Base-by-base conservation (phyloP, 2,113 vertebrate species). In the Perca fluviatilis region DNA sequence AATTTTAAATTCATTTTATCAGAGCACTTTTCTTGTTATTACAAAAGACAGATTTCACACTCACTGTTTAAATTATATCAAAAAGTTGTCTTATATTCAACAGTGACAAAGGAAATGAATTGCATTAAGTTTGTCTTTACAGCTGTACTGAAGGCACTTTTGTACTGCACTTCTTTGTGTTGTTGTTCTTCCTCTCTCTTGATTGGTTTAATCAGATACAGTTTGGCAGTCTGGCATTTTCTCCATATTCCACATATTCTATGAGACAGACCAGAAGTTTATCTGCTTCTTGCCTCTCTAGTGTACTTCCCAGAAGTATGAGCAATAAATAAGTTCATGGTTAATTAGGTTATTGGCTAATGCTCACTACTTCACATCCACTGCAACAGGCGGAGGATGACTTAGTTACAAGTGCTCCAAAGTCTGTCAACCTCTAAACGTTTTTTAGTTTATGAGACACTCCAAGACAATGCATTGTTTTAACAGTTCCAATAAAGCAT, bases 1-100 rank as follows among this genome's bases (percentile, higher is more conserved):
- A 36, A 36, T 36, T 36, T 36, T 1, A 6, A 53, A 56, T 46
- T 27, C 11, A 70, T 75, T 86, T 77, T 19, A 62, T 65, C 67
- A 60, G 56, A 62, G 40, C 21, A 36, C 53, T 54, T 74, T 62
- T 16, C 13, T 65, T 73, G 86, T 90, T 78, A 84, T 74, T 66
- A 61, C 51, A 23, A 57, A 21, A 50, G 63, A 83, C 70, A 77
- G 30, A 82, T 89, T 83, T 62, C 71, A 67, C 66, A 63, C 69
- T 75, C 30, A 58, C 33, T 1, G 2, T 74, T 1, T 82, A 63
- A 89, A 87, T 79, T 65, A 86, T 67, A 70, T 65, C 46, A 65
- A 80, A 81, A 56, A 47, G 23, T 19, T 85, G 70, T 79, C 77
- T 49, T 54, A 49, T 81, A 76, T 86, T 91, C 76, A 88, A 62